Percentiles rank a stretch among this genome's conserved stretches.
These are phyloP conservation scores for Alloscopus bannaensis DNA, from an alignment of 2,888 invertebrate genomes.

Conservation along the genomic window DNA sequence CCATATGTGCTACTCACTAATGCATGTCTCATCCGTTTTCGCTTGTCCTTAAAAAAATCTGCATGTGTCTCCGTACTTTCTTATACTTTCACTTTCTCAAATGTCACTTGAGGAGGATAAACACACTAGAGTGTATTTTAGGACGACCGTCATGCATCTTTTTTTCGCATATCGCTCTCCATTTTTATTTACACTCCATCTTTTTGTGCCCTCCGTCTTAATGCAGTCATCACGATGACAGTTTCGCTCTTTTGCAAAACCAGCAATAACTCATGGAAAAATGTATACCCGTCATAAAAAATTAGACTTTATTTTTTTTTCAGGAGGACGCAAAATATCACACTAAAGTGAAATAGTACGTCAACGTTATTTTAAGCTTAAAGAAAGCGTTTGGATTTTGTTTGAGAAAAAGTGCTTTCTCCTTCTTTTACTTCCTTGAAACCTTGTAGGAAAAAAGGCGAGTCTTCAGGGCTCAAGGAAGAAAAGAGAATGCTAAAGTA, in stretches of 20 bases:
- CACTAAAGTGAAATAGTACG: conserved; percentile 7
- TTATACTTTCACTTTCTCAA: too few species aligned
- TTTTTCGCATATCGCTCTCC: too few species aligned
- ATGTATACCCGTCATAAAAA: conserved; percentile 41
- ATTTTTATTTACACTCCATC: conserved; percentile 28
- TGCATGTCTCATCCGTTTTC: too few species aligned
- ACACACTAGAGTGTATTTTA: too few species aligned
- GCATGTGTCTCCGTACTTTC: too few species aligned
- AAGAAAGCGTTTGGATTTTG: not conserved
- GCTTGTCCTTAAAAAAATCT: conserved; percentile 7
- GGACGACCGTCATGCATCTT: too few species aligned
- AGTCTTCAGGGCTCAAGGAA: conserved; percentile 14
- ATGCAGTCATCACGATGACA: conserved; percentile 58
- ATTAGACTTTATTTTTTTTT: conserved; percentile 6
- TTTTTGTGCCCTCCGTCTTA: conserved; percentile 43
- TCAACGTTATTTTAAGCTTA: conserved; percentile 27
- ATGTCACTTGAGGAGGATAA: too few species aligned
- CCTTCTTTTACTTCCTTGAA: not conserved
- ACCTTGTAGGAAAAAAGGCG: not conserved
- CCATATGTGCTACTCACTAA: conserved; percentile 16
- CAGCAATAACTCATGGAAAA: conserved; percentile 46
- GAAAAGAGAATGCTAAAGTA: conserved; percentile 38
- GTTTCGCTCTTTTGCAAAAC: too few species aligned
- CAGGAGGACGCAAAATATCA: too few species aligned
- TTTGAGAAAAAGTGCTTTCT: not conserved